A percentile compares a stretch with the other conserved stretches of the same genome.
These are phyloP conservation scores for Kryptolebias ocellatus DNA, from an alignment of 2,797 vertebrate species.

Conservation along the genomic window DNA sequence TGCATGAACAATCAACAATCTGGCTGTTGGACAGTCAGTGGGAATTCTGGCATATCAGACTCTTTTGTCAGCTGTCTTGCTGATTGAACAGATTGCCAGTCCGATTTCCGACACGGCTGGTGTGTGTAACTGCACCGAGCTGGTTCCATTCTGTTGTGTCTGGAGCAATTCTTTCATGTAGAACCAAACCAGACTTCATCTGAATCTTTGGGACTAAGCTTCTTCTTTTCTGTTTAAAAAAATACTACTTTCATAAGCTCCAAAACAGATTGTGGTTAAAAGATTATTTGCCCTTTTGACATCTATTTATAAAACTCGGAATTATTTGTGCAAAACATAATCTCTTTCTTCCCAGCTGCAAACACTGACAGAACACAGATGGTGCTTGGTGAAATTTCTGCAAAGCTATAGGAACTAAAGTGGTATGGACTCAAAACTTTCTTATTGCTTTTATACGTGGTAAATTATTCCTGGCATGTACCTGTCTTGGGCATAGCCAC, in stretches of 20 bases:
- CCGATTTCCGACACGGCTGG: conserved; percentile 6
- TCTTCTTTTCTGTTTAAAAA: neutral
- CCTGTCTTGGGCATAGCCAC: neutral
- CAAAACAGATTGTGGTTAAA: neutral
- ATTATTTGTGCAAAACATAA: neutral
- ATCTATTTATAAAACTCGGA: neutral
- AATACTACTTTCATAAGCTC: neutral
- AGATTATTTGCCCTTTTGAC: neutral
- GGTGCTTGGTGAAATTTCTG: neutral
- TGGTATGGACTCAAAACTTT: neutral
- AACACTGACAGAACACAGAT: neutral
- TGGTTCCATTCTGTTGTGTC: neutral
- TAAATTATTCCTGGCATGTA: conserved; percentile 30
- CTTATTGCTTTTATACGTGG: neutral
- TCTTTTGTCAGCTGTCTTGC: conserved; percentile 17
- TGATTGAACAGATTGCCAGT: conserved; percentile 22
- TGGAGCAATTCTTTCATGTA: neutral
- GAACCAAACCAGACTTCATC: neutral
- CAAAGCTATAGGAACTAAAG: neutral
- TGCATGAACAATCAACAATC: conserved; percentile 22
- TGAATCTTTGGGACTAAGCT: neutral
- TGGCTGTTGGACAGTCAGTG: conserved; percentile 13
- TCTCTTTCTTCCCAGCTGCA: neutral
- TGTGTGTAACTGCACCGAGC: conserved; percentile 5
- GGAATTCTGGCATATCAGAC: conserved; percentile 10